Evolutionary conservation across 2,113 vertebrate species (phyloP), one percentile per base, ranked within the genome.

Genomic region (Drymodes brunneopygia): DNA sequence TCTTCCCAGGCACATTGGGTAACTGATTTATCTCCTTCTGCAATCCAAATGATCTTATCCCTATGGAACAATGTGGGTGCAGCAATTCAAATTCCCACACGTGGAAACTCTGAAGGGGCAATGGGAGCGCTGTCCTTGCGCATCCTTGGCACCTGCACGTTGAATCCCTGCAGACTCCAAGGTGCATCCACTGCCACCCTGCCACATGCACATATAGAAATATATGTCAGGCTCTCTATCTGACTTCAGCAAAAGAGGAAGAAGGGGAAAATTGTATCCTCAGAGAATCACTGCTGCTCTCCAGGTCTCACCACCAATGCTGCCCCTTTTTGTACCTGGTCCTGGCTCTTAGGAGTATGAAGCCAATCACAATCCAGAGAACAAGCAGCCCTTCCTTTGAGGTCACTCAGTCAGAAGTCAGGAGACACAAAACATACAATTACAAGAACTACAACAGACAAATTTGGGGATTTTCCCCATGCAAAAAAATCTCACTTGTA

Each of bases 41-140:
- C 13, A 8, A 64, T 77, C 45, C 51, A 66, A 75, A 58, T 54
- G 22, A 83, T 66, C 50, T 60, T 44, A 45, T 54, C 31, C 50
- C 56, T 3, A 6, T 33, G 54, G 75, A 81, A 80, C 25, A 54
- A 47, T 57, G 70, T 75, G 45, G 33, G 66, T 75, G 48, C 74
- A 53, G 33, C 4, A 53, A 62, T 33, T 81, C 28, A 18, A 58
- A 70, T 40, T 75, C 50, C 54, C 7, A 2, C 1, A 2, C 0
- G 0, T 5, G 35, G 48, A 57, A 94, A 60, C 47, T 61, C 38
- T 27, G 6, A 50, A 60, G 35, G 10, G 62, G 22, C 27, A 10
- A 1, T 33, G 45, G 51, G 56, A 85, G 38, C 1, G 0, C 28
- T 19, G 22, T 29, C 22, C 61, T 38, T 36, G 27, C 0, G 0